phyloP scores from a whole-genome alignment of 2,113 vertebrate species.

The Dolichallabes microphthalmus region DNA sequence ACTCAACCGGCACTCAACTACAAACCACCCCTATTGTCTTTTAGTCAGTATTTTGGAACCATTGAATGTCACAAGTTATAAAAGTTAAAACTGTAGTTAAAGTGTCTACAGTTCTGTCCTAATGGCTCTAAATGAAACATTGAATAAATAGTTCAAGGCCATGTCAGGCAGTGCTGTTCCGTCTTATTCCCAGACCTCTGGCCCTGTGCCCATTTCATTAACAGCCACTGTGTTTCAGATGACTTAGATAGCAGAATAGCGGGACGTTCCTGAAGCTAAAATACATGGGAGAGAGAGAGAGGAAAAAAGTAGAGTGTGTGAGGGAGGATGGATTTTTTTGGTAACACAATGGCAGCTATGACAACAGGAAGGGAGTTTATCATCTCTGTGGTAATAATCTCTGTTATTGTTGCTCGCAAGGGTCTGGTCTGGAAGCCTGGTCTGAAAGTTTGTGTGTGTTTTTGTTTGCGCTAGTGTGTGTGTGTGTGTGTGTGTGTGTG shows the following conservation, averaged over 20 bases:
- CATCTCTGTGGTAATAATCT: slow-evolving; percentile 17
- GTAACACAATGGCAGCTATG: slow-evolving; percentile 33
- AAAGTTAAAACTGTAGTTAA: not conserved
- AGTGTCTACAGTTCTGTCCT: not conserved
- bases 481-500: slow-evolving; percentile 27
- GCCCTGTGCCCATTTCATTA: slow-evolving; percentile 9
- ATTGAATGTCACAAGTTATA: not conserved
- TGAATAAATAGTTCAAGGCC: slow-evolving; percentile 5
- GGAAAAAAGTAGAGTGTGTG: not conserved
- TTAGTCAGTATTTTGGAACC: not conserved
- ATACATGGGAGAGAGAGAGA: not conserved
- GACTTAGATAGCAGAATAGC: not conserved
- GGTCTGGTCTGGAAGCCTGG: slow-evolving; percentile 27
- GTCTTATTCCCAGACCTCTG: not conserved
- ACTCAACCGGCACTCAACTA: not conserved
- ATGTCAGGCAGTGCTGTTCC: not conserved
- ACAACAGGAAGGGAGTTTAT: slow-evolving; percentile 31
- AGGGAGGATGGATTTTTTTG: slow-evolving; percentile 19
- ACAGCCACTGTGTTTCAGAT: slow-evolving; percentile 29
- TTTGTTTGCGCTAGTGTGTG: slow-evolving; percentile 6
- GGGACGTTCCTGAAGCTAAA: slow-evolving; percentile 6
- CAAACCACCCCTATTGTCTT: not conserved
- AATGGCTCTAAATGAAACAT: not conserved
- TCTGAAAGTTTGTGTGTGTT: slow-evolving; percentile 17
- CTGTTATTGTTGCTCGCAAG: slow-evolving; percentile 34